These are phyloP conservation scores for Hydractinia echinata DNA, from an alignment of 30 jellyfish, hydroid and myxozoan genomes.

Conservation along the genomic window DNA sequence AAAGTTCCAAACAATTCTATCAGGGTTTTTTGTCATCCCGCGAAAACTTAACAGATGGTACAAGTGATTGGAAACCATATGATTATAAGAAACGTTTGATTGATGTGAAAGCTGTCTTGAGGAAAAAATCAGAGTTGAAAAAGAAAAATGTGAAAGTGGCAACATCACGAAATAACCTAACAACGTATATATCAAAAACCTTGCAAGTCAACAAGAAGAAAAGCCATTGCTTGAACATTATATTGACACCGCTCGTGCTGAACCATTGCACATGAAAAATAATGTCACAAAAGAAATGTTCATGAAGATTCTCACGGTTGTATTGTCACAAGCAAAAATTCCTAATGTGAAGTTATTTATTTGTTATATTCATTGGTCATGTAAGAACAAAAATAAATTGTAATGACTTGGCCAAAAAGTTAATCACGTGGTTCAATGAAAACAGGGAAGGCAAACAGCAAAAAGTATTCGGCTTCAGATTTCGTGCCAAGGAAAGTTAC, in stretches of 20 bases:
- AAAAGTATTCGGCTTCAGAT: too few relatives aligned
- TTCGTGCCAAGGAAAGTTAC: too few relatives aligned
- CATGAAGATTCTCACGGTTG: background rate
- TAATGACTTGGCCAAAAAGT: too few relatives aligned
- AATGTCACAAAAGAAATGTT: background rate
- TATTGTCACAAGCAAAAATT: too few relatives aligned
- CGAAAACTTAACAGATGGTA: too few relatives aligned
- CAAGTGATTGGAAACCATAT: background rate
- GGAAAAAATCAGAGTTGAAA: background rate
- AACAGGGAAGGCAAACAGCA: too few relatives aligned
- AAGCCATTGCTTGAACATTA: background rate
- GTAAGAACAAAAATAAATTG: too few relatives aligned
- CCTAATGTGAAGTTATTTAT: too few relatives aligned
- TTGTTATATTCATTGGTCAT: too few relatives aligned
- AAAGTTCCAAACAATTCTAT: too few relatives aligned
- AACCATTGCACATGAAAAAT: background rate
- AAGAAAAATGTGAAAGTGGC: background rate
- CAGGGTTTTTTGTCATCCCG: too few relatives aligned
- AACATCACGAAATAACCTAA: background rate
- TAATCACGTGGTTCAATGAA: too few relatives aligned
- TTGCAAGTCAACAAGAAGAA: background rate
- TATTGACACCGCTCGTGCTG: background rate
- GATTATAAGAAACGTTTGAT: background rate
- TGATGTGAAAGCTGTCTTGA: background rate
- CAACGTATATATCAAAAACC: background rate